Evolutionary conservation across 2,888 invertebrate species (phyloP).

Genomic region (Eurytoma adleriae): DNA sequence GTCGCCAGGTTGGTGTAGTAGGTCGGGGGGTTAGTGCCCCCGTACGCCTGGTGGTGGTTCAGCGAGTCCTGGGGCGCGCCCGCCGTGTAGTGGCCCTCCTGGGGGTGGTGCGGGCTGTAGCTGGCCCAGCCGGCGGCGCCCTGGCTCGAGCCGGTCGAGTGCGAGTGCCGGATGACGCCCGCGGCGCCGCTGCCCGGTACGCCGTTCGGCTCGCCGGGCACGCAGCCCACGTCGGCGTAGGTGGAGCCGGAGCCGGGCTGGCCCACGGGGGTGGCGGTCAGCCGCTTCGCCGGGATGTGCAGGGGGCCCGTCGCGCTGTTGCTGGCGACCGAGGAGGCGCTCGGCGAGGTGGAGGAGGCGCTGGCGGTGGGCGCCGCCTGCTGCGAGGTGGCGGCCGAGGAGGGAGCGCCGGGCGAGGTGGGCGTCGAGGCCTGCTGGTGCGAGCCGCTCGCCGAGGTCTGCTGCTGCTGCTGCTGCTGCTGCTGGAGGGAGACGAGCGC

Average conservation of each 20-base stretch:
- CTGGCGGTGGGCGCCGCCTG: constrained; percentile 77
- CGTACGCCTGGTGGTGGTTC: constrained; percentile 82
- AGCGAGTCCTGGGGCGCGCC: constrained; percentile 78
- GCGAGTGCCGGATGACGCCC: constrained; percentile 87
- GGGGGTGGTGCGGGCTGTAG: constrained; percentile 80
- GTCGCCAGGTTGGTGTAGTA: constrained; percentile 84
- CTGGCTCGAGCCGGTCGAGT: constrained; percentile 66
- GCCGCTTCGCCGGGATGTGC: constrained; percentile 93
- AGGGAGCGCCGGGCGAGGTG: constrained; percentile 77
- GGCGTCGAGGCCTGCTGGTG: constrained; percentile 79
- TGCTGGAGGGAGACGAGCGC: constrained; percentile 76
- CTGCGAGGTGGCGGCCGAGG: constrained; percentile 66
- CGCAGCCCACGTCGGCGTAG: constrained; percentile 74
- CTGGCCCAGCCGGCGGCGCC: constrained; percentile 81
- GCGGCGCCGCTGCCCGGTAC: constrained; percentile 77
- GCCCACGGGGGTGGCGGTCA: constrained; percentile 76
- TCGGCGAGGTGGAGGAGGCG: constrained; percentile 83
- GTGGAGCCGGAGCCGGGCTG: constrained; percentile 59
- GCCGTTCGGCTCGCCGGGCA: constrained; percentile 77
- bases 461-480: constrained; percentile 73
- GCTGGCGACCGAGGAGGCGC: constrained; percentile 79
- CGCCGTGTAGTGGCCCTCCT: constrained; percentile 70
- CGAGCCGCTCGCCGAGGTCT: constrained; percentile 77
- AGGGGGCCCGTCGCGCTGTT: constrained; percentile 86
- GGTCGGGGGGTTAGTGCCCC: constrained; percentile 79